Evolutionary conservation across 2,888 invertebrate genomes (phyloP).

Genomic region (Herminia tarsipennalis): DNA sequence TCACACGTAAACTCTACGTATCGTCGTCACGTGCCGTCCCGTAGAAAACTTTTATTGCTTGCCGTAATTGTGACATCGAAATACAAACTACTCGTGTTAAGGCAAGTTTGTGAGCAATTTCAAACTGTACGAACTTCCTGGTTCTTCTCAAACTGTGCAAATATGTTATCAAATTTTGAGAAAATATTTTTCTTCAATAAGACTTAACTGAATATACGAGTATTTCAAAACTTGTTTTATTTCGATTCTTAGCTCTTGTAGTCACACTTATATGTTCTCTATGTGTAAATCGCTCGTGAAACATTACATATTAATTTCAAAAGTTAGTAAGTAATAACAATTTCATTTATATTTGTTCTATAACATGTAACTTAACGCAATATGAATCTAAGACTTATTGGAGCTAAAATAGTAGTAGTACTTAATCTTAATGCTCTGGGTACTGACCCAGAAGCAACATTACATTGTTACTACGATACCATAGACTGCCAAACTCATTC

Average conservation of each 20-base stretch:
- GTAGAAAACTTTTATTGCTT: slow-evolving; percentile 74
- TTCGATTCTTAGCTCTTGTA: too few relatives aligned
- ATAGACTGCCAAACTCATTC: slow-evolving; percentile 1
- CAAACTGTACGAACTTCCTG: slow-evolving; percentile 13
- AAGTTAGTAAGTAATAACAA: too few relatives aligned
- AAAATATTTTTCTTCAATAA: neutral
- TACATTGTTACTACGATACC: slow-evolving; percentile 1
- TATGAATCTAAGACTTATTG: too few relatives aligned
- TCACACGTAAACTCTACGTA: slow-evolving; percentile 74
- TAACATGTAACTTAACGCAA: too few relatives aligned
- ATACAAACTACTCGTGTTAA: slow-evolving; percentile 51
- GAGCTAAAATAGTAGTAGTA: too few relatives aligned
- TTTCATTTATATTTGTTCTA: too few relatives aligned
- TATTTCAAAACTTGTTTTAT: too few relatives aligned
- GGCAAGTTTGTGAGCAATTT: slow-evolving; percentile 41
- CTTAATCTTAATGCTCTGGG: neutral
- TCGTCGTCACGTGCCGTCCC: slow-evolving; percentile 68
- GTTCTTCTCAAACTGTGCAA: slow-evolving; percentile 1
- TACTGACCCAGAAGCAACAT: slow-evolving; percentile 1
- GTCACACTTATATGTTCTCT: too few relatives aligned
- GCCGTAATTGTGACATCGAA: slow-evolving; percentile 68
- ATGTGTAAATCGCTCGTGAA: too few relatives aligned
- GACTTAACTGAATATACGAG: too few relatives aligned
- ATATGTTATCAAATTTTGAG: neutral
- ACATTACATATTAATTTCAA: too few relatives aligned